phyloP scores from a whole-genome alignment of 2,888 invertebrate species.

The Drosophila nr. fundita region DNA sequence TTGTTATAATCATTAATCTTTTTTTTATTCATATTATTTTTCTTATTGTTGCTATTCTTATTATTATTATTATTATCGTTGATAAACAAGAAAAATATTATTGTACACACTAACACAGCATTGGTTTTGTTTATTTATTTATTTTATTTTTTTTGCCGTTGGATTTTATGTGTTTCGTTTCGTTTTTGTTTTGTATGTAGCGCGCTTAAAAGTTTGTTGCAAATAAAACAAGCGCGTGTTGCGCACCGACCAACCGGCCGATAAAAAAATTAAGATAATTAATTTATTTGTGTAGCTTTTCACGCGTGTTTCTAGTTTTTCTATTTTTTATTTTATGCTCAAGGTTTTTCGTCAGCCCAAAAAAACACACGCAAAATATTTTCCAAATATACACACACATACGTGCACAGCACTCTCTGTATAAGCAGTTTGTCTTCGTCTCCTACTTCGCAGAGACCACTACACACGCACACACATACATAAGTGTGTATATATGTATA shows the following conservation, averaged over 20 bases:
- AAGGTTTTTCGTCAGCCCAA: conserved; percentile 70
- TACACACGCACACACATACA: conserved; percentile 17
- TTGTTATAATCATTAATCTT: conserved; percentile 23
- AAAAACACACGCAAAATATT: conserved; percentile 45
- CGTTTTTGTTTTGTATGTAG: conserved; percentile 46
- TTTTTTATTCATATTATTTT: background rate
- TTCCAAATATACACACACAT: conserved; percentile 51
- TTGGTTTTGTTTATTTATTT: conserved; percentile 60
- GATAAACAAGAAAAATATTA: conserved; percentile 36
- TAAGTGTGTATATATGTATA: conserved; percentile 3
- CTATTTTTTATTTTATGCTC: conserved; percentile 51
- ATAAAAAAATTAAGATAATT: conserved; percentile 39
- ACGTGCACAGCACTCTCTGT: conserved; percentile 34
- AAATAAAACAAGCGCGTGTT: conserved; percentile 52
- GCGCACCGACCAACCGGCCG: conserved; percentile 24
- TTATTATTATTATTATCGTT: conserved; percentile 6
- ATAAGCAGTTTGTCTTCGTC: conserved; percentile 47
- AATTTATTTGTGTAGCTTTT: conserved; percentile 57
- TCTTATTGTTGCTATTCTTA: background rate
- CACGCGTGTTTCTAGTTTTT: conserved; percentile 51
- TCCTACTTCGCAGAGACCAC: conserved; percentile 46
- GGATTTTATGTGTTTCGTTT: conserved; percentile 26
- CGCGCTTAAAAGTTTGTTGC: conserved; percentile 47
- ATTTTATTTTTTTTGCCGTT: conserved; percentile 11
- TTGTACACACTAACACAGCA: conserved; percentile 19